phyloP scores from a whole-genome alignment of 2,113 vertebrate genomes.

The human region DNA sequence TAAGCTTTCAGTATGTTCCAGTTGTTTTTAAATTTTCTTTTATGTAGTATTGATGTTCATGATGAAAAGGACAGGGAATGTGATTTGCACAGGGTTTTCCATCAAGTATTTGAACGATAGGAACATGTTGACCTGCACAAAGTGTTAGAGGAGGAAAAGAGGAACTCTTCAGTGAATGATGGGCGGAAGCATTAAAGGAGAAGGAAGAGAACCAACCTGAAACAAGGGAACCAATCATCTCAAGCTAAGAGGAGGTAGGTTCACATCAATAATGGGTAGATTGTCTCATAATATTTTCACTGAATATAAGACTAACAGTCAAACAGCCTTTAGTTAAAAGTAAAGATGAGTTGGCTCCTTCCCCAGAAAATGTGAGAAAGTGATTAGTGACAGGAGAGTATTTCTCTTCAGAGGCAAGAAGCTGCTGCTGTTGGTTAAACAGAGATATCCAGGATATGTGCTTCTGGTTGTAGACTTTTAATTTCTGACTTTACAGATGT shows the following conservation, averaged over 20 bases:
- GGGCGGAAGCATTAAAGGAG: neutral
- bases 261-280: neutral
- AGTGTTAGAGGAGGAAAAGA: neutral
- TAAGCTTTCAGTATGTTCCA: neutral
- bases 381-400: neutral
- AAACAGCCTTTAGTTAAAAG: conserved; percentile 15
- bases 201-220: neutral
- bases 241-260: neutral
- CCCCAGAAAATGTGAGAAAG: neutral
- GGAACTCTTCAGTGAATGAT: neutral
- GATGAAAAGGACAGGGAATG: neutral
- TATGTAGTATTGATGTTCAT: neutral
- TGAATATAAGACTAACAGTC: conserved; percentile 6
- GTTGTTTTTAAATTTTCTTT: neutral
- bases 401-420: neutral
- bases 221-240: neutral
- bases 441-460: neutral
- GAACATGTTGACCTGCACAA: neutral
- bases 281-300: neutral
- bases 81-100: neutral
- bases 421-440: neutral
- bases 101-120: neutral
- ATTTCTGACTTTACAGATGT: neutral
- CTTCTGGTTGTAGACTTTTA: neutral
- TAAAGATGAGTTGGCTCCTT: neutral